Base-by-base conservation (phyloP, 2,888 invertebrate species). In the Eilema caniola region DNA sequence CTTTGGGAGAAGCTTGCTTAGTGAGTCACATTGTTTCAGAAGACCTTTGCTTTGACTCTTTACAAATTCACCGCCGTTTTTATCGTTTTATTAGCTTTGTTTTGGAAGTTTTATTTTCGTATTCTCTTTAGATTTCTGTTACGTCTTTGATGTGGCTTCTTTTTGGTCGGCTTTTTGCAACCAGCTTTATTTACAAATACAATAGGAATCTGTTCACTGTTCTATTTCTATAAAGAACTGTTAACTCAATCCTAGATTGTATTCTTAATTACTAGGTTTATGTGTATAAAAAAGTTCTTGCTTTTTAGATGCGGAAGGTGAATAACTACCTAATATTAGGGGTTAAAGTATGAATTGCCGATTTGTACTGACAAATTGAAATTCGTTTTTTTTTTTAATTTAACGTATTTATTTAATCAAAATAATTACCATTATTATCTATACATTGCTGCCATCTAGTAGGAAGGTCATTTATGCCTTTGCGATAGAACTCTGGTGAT, bases 51-150 rank as follows among this genome's bases (percentile, higher is more conserved):
- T 81, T 79, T 86, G 83, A 83, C 84, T 86, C 85, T 88, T 90
- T 89, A 89, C 86, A 88, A 92, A 90, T 91, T 89, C 87, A 87
- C 87, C 89, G 85, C 85, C 86, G 86, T 90, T 89, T 90, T 90
- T 89, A 90, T 90, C 86, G 89, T 90, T 93, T 91, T 92, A 91
- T 92, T 91, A 90, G 87, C 89, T 89, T 91, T 90, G 88, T 90
- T 93, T 90, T 80, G 75, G 76, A 90, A 91, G 82, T 90, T 91
- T 89, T 82, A 84, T 88, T 87, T 84, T 82, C 79, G 81, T 79
- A 84, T 87, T 90, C 86, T 85, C 83, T 53, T 85, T 87, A 83
- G 85, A 85, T 85, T 88, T 87, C 86, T 84, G 62, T 78, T 85
- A 78, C 85, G 86, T 86, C 89, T 93, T 92, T 90, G 89, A 92